Evolutionary conservation across 2,113 vertebrate genomes (phyloP).

Genomic region (Falco punctatus): DNA sequence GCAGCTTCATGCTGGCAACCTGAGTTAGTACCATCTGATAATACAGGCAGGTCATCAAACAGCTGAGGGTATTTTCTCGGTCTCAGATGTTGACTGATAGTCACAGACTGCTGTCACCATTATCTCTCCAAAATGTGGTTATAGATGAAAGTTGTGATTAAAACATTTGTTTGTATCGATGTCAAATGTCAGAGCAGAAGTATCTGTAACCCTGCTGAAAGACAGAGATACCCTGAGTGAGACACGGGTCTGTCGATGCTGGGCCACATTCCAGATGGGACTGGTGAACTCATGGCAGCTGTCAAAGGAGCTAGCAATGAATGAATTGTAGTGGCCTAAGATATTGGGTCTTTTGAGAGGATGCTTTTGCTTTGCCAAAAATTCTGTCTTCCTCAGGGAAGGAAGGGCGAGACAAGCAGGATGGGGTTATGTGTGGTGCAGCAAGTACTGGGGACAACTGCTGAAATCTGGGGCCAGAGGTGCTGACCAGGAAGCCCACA

Average conservation of each 20-base stretch:
- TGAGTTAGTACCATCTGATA: neutral
- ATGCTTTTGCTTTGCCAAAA: neutral
- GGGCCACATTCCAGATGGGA: neutral
- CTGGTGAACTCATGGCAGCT: neutral
- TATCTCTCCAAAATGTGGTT: neutral
- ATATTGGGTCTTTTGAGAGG: neutral
- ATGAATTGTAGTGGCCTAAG: neutral
- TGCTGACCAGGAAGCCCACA: neutral
- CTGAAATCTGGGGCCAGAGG: neutral
- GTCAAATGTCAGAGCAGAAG: neutral
- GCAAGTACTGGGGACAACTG: rapidly evolving
- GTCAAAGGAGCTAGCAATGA: neutral
- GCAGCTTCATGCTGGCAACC: neutral
- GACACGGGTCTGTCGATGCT: rapidly evolving
- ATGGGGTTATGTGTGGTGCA: neutral
- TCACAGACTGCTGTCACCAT: neutral
- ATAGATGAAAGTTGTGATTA: neutral
- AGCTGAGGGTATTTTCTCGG: neutral
- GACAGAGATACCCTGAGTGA: neutral
- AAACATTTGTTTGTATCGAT: neutral
- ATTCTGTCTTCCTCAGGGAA: neutral
- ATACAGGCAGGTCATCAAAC: neutral
- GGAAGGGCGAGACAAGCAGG: neutral
- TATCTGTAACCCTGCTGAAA: neutral
- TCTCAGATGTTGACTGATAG: neutral